phyloP scores from a whole-genome alignment of 2,113 vertebrate genomes.

The Daphoenositta chrysoptera region DNA sequence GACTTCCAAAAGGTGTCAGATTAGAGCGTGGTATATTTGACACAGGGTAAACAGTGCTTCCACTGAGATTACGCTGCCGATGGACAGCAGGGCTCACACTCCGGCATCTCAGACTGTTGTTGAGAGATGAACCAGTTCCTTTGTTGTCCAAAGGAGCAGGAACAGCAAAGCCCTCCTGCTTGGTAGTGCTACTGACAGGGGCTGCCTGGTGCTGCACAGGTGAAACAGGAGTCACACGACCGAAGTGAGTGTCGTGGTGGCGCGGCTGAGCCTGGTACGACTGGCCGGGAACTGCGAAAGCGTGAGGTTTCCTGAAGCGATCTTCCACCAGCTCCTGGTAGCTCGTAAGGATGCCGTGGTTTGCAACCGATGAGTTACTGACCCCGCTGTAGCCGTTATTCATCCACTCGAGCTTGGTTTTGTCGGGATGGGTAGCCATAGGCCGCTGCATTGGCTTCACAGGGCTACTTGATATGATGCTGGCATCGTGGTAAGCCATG shows the following conservation, averaged over 20 bases:
- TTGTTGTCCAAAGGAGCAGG: conserved; percentile 95
- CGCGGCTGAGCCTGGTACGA: conserved; percentile 86
- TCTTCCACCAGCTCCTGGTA: conserved; percentile 95
- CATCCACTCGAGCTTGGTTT: conserved; percentile 98
- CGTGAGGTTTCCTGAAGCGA: conserved; percentile 95
- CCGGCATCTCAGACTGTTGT: conserved; percentile 86
- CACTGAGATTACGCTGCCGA: conserved; percentile 88
- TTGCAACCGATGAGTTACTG: conserved; percentile 74
- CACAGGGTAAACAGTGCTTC: conserved; percentile 80
- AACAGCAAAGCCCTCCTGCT: conserved; percentile 95
- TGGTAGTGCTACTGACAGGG: conserved; percentile 78
- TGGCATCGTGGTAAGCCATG: conserved; percentile 90
- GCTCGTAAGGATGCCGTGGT: conserved; percentile 86
- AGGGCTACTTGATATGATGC: conserved; percentile 90
- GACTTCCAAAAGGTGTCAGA: conserved; percentile 87
- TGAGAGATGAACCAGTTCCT: conserved; percentile 69
- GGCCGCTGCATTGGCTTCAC: conserved; percentile 98
- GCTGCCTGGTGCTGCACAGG: conserved; percentile 89
- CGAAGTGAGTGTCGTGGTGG: conserved; percentile 86
- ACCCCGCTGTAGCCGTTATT: conserved; percentile 84
- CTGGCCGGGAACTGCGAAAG: conserved; percentile 93
- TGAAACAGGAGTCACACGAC: conserved; percentile 93
- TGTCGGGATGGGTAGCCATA: conserved; percentile 96
- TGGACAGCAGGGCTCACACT: conserved; percentile 95
- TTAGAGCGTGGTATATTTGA: conserved; percentile 79